Evolutionary conservation across 2,888 invertebrate species (phyloP).

Genomic region (Hydropsyche betteni): DNA sequence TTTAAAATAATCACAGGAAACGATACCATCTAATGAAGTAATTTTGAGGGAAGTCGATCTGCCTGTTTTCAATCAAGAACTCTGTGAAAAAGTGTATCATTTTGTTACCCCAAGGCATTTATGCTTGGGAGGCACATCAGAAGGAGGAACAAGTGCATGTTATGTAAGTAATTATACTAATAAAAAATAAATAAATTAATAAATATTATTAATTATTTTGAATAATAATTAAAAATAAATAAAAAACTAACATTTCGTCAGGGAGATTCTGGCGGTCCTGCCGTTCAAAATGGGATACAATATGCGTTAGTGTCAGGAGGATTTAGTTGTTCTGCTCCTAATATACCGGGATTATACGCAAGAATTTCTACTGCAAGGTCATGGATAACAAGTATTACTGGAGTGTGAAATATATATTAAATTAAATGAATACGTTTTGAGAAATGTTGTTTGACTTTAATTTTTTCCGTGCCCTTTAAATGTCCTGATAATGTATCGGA

Average conservation of each 20-base stretch:
- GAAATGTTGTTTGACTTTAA: no score
- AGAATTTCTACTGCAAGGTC: conserved; percentile 53
- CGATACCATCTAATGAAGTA: neutral
- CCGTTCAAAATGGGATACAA: conserved; percentile 56
- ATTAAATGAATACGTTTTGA: no score
- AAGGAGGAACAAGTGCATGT: conserved; percentile 44
- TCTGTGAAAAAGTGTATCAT: conserved; percentile 37
- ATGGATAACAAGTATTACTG: conserved; percentile 47
- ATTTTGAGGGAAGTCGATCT: conserved; percentile 42
- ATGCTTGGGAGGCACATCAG: conserved; percentile 46
- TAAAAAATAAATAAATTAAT: neutral
- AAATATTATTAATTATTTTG: neutral
- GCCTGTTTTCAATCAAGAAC: conserved; percentile 41
- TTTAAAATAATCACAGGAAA: conserved; percentile 23
- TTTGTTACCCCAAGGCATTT: conserved; percentile 44
- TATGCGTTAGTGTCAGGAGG: conserved; percentile 59
- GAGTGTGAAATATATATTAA: neutral
- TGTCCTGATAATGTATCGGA: no score
- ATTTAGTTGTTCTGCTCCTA: conserved; percentile 56
- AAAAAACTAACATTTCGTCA: conserved; percentile 50
- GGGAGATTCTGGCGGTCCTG: conserved; percentile 59
- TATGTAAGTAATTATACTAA: conserved; percentile 40
- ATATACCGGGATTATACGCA: conserved; percentile 58
- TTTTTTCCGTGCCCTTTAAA: no score
- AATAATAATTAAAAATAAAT: neutral